Evolutionary conservation across 2,888 invertebrate species (phyloP).

Genomic region (Teleogryllus oceanicus): DNA sequence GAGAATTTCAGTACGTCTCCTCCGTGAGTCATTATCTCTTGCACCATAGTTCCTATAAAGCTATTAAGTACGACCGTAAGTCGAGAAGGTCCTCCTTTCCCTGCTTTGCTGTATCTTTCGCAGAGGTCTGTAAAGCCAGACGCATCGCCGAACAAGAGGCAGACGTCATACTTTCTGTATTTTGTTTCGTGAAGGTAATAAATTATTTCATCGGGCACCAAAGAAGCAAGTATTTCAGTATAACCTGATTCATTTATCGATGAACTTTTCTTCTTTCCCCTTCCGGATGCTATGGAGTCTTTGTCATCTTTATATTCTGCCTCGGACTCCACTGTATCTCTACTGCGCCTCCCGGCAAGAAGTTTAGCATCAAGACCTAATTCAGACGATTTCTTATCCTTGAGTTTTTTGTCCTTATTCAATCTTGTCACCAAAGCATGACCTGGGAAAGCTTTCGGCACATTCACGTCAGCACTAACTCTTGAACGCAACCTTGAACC

Average conservation of each 20-base stretch:
- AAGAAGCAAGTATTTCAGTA: background rate
- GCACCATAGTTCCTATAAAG: conserved; percentile 69
- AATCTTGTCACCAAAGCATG: no score
- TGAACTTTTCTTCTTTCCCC: no score
- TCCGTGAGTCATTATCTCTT: conserved; percentile 61
- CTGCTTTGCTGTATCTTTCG: conserved; percentile 62
- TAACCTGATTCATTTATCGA: background rate
- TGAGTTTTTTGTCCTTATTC: no score
- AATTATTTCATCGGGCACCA: conserved; percentile 18
- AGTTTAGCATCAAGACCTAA: no score
- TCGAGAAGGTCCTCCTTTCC: conserved; percentile 65
- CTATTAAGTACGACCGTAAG: conserved; percentile 66
- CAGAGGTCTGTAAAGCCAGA: conserved; percentile 63
- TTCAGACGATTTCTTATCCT: no score
- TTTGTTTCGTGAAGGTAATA: background rate
- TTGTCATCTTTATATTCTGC: no score
- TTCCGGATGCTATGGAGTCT: no score
- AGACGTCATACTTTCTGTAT: background rate
- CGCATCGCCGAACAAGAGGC: background rate
- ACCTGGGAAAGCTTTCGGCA: no score
- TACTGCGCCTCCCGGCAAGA: no score
- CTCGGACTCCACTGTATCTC: no score
- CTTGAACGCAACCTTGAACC: no score
- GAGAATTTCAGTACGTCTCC: conserved; percentile 68
- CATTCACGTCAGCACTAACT: no score